Evolutionary conservation across 2,113 vertebrate genomes (phyloP).

Genomic region (Capra hircus): DNA sequence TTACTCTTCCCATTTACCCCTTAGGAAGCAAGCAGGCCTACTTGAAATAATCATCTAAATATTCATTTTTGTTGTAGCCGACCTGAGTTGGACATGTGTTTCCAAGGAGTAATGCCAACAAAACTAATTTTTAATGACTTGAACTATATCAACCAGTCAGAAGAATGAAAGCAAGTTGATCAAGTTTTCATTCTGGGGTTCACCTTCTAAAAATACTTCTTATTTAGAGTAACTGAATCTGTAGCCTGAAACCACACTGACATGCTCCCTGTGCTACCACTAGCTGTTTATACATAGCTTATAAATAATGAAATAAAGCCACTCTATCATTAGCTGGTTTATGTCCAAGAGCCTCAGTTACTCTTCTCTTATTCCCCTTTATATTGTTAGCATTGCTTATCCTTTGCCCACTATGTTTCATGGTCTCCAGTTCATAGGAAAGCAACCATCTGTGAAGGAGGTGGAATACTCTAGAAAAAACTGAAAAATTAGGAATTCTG

Average conservation of each 20-base stretch:
- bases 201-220: not conserved
- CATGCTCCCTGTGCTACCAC: not conserved
- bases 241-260: not conserved
- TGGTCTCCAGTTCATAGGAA: not conserved
- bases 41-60: not conserved
- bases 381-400: not conserved
- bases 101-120: not conserved
- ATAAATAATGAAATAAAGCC: not conserved
- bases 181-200: not conserved
- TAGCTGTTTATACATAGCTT: not conserved
- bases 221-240: not conserved
- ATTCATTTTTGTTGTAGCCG: not conserved
- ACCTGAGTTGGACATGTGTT: not conserved
- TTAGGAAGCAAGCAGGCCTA: not conserved
- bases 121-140: not conserved
- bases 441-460: not conserved
- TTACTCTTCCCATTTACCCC: not conserved
- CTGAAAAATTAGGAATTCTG: not conserved
- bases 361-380: not conserved
- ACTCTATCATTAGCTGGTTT: not conserved
- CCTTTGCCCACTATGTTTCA: not conserved
- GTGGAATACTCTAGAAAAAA: not conserved
- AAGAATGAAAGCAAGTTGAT: not conserved
- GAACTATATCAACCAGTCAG: not conserved
- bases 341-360: not conserved